Percentiles rank a stretch among this genome's conserved stretches.
phyloP scores from a whole-genome alignment of 2,797 vertebrate species.

The Intellagama lesueurii region DNA sequence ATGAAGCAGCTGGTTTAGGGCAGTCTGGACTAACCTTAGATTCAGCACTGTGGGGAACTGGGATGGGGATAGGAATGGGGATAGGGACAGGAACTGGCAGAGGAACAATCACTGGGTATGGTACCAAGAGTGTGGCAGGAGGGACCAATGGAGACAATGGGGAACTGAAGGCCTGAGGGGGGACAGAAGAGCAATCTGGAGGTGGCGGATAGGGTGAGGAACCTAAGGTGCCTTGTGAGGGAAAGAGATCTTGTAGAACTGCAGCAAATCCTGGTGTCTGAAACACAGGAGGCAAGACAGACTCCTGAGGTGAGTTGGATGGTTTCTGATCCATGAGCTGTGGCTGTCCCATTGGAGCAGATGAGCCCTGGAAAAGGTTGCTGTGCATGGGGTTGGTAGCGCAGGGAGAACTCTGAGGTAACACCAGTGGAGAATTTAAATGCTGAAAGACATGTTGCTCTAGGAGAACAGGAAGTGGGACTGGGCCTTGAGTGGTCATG shows the following conservation, averaged over 20 bases:
- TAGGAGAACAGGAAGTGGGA: constrained; percentile 91
- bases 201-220: constrained; percentile 79
- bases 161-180: constrained; percentile 86
- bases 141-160: constrained; percentile 91
- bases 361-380: constrained; percentile 84
- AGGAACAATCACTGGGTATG: constrained; percentile 94
- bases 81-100: constrained; percentile 93
- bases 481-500: constrained; percentile 90
- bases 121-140: constrained; percentile 92
- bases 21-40: constrained; percentile 81
- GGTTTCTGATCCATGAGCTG: constrained; percentile 88
- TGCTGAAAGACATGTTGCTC: constrained; percentile 97
- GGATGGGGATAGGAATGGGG: constrained; percentile 92
- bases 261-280: constrained; percentile 91
- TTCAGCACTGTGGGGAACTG: constrained; percentile 84
- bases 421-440: constrained; percentile 87
- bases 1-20: constrained; percentile 81
- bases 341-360: constrained; percentile 83
- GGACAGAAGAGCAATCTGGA: constrained; percentile 76
- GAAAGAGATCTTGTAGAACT: constrained; percentile 94
- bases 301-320: constrained; percentile 83
- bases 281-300: constrained; percentile 87
- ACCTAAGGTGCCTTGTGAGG: constrained; percentile 81
- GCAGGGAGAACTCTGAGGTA: constrained; percentile 84
- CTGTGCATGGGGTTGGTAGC: constrained; percentile 83